These are phyloP conservation scores for Dipodomys spectabilis DNA, from an alignment of 2,113 vertebrate species.

Conservation along the genomic window DNA sequence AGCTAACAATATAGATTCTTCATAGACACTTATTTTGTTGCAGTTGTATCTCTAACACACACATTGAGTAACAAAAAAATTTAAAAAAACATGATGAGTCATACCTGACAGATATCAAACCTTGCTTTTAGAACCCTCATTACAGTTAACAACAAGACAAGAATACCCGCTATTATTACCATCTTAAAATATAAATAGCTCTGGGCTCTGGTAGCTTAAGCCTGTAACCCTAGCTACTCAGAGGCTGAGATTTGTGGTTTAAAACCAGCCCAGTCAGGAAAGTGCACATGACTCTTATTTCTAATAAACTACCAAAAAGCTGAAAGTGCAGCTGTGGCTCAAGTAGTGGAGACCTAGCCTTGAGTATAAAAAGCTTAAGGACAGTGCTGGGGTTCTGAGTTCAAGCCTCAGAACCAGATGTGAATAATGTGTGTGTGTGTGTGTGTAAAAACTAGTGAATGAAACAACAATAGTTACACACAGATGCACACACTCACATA, in stretches of 20 bases:
- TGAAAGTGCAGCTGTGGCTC: too few relatives aligned
- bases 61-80: background rate
- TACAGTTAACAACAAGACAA: background rate
- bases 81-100: conserved; percentile 20
- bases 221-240: too few relatives aligned
- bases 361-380: too few relatives aligned
- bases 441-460: background rate
- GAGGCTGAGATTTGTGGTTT: too few relatives aligned
- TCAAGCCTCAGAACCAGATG: too few relatives aligned
- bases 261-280: too few relatives aligned
- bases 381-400: too few relatives aligned
- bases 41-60: background rate
- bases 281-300: too few relatives aligned
- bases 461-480: background rate
- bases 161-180: background rate
- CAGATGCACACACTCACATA: background rate
- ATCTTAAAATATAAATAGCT: background rate
- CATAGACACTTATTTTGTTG: conserved; percentile 7
- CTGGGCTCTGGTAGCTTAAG: too few relatives aligned
- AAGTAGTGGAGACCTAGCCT: too few relatives aligned
- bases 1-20: background rate
- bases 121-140: background rate
- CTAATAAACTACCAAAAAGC: too few relatives aligned
- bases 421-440: too few relatives aligned
- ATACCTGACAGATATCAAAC: background rate